Base-by-base conservation (phyloP, 2,888 invertebrate genomes). In the Psylliodes chrysocephalus region DNA sequence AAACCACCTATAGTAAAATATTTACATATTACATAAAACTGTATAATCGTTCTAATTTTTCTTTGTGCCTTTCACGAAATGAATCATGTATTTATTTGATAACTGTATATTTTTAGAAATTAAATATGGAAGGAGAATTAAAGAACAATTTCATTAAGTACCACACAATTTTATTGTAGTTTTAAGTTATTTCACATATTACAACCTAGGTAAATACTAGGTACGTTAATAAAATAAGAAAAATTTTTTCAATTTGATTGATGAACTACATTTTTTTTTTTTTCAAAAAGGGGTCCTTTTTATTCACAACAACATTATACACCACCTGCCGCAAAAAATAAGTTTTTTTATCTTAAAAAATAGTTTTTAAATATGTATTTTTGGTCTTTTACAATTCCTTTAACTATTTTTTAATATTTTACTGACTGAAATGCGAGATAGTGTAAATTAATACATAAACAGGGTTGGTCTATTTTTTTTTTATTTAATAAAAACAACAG, bases 321-420 rank as follows among this genome's bases (percentile, higher is more conserved):
- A 64, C 56, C 64, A 64, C 64, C 64, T 64, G 64, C 55, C 42
- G 38, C 51, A 44, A 64, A 64, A 57, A 64, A 60, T 60, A 64
- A 49, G n/a, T 35, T 57, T 55, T 40, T 53, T 22, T 54, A 38
- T 54, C 51, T 51, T 60, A 60, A 60, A 64, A 64, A 59, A 60
- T 60, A 60, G 53, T 60, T 60, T 53, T 47, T 25, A 17, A 61
- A 61, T 40, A 62, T 55, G 49, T 60, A 30, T 47, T 44, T 56
- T 63, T 64, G 64, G 64, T 64, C 64, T 64, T 55, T 60, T 46
- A 52, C 60, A 64, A 64, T 60, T 60, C 64, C 60, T 64, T 60
- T 33, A 60, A 35, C 52, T 60, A 64, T 51, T 49, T 33, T 19
- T 60, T 33, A n/a, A 51, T 35, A 47, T 54, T 52, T 64, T 49